phyloP scores from a whole-genome alignment of 1,140 invertebrate genomes.

The Bombus haemorrhoidalis region DNA sequence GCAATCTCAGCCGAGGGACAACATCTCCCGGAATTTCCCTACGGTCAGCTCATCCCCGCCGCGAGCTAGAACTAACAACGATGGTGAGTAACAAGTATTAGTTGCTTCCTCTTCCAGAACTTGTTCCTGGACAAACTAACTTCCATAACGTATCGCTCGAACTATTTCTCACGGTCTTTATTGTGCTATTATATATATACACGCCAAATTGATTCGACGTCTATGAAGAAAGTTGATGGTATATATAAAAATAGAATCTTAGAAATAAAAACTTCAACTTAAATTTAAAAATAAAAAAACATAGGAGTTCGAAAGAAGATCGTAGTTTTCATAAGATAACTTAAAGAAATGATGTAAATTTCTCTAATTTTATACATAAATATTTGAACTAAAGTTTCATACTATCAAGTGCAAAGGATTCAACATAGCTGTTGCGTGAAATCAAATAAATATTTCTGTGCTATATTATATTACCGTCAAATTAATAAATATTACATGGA shows the following conservation, averaged over 20 bases:
- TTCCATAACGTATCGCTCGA: neutral
- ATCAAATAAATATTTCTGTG: no score
- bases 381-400: neutral
- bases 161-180: neutral
- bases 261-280: no score
- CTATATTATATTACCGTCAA: no score
- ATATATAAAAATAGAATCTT: neutral
- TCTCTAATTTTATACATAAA: neutral
- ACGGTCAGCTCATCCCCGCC: constrained; percentile 78
- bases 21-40: constrained; percentile 76
- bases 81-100: constrained; percentile 70
- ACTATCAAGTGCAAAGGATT: neutral
- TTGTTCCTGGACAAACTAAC: neutral
- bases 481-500: no score
- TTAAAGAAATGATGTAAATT: neutral
- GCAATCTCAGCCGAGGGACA: constrained; percentile 78
- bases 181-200: neutral
- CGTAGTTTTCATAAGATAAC: no score
- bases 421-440: neutral
- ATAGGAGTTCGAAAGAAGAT: no score
- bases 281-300: no score
- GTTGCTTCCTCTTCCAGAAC: neutral
- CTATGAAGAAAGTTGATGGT: neutral
- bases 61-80: constrained; percentile 78
- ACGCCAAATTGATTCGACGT: neutral